A percentile compares a stretch with the other conserved stretches of the same genome.
Conservation (phyloP, 30 jellyfish, hydroid and myxozoan genomes). For the Aurelia sp. region DNA sequence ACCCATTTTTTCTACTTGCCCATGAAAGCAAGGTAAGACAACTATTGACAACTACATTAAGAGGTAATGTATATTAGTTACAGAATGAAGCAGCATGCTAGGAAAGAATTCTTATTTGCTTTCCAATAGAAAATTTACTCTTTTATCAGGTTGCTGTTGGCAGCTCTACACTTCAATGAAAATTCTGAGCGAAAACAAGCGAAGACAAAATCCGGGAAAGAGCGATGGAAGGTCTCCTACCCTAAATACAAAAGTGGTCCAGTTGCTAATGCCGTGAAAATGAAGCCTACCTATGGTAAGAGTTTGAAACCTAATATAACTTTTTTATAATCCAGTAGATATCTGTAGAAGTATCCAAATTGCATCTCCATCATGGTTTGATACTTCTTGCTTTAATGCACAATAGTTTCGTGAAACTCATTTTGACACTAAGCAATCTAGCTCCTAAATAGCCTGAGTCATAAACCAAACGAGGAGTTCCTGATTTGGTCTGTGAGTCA, state of each 20-base stretch:
- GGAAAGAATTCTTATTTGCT: background rate
- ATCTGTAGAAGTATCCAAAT: too few species aligned
- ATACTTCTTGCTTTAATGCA: too few species aligned
- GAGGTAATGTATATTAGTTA: background rate
- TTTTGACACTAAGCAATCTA: too few species aligned
- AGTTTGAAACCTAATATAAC: background rate
- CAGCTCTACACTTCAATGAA: constrained; percentile 19
- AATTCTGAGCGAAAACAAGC: constrained; percentile 8
- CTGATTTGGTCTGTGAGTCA: too few species aligned
- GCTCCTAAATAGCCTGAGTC: too few species aligned
- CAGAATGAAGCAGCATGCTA: background rate
- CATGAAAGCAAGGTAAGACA: constrained; percentile 21
- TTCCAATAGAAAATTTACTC: background rate
- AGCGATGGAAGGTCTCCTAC: constrained; percentile 23
- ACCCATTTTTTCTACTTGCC: constrained; percentile 29
- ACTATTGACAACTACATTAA: background rate
- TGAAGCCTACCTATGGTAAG: constrained; percentile 29
- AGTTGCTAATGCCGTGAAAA: constrained; percentile 33
- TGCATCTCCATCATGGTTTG: too few species aligned
- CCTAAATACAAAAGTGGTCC: constrained; percentile 23
- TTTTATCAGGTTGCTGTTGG: constrained; percentile 19
- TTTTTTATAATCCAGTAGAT: too few species aligned
- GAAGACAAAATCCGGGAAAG: constrained; percentile 8
- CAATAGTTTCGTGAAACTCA: too few species aligned
- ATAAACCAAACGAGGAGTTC: too few species aligned